Evolutionary conservation across 1,140 invertebrate species (phyloP), one percentile per base, ranked within the genome.

Genomic region (Campoletis sonorensis): DNA sequence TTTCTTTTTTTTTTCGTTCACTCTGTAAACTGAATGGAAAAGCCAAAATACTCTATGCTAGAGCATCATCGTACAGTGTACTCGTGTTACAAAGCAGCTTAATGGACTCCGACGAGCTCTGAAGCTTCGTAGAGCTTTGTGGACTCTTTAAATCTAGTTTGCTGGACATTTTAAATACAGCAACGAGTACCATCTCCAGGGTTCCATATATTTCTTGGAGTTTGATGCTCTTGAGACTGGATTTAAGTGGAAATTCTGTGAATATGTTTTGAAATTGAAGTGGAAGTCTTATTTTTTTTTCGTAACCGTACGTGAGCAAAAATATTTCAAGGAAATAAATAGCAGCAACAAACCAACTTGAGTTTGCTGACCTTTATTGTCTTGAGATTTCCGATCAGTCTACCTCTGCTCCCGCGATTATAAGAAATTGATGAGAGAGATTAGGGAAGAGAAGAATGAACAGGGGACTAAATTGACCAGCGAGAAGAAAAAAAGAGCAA

Each of bases 391-490:
- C 40, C 13, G 8, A 13, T 45, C 1, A 45, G 30, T 33, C 30
- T 33, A 45, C 13, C 7, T 45, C 8, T 45, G 16, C n/a, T 51
- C 40, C 10, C 2, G 49, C 2, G 49, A n/a, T 67, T 51, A 68
- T 45, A 68, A 23, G 37, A 11, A 45, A 67, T 27, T 33, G 45
- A 40, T 8, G 45, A 40, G 64, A 67, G 58, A 27, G 58, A 64
- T 7, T n/a, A 30, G 49, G 10, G 61, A 67, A 79, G 70, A 72
- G 49, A 81, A 79, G 13, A 27, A 13, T 13, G 68, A 51, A 77
- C 27, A 26, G 79, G 27, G 45, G 79, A 45, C 68, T 45, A 33
- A 67, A 76, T 79, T 79, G 77, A 71, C 68, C 75, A 18, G 58
- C 49, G 30, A 75, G 71, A 30, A 37, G 33, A 75, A n/a, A 23